Conservation (phyloP, 2,113 vertebrate genomes). For the Anser cygnoides region DNA sequence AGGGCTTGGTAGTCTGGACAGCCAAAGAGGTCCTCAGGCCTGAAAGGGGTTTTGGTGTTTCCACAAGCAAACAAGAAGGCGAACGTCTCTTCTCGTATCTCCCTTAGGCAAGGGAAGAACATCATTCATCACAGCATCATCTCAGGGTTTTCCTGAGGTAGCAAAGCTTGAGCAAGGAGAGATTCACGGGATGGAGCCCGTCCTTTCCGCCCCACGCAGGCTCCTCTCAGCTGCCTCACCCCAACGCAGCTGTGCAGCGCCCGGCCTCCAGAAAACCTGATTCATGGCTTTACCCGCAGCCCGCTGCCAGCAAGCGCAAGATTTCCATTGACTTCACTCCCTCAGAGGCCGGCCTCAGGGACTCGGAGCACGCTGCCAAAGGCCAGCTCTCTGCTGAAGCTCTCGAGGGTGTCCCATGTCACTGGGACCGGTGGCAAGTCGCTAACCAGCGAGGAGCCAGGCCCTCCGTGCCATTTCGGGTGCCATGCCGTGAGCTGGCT, state of each 20-base stretch:
- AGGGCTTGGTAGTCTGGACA: neutral
- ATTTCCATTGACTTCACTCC: conserved; percentile 51
- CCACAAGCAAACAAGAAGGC: neutral
- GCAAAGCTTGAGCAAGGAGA: neutral
- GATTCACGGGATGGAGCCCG: neutral
- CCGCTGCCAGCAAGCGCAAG: conserved; percentile 27
- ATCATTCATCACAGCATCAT: neutral
- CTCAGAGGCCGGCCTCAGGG: neutral
- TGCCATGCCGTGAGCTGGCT: neutral
- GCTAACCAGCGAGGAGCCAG: neutral
- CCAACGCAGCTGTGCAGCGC: conserved; percentile 15
- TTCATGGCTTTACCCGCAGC: conserved; percentile 32
- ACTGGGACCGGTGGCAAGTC: neutral
- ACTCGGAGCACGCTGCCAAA: conserved; percentile 22
- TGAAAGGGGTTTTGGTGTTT: neutral
- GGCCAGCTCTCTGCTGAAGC: neutral
- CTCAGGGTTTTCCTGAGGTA: neutral
- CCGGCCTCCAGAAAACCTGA: conserved; percentile 41
- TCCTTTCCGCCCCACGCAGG: neutral
- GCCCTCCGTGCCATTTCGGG: neutral
- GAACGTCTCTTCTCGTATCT: neutral
- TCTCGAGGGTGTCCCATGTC: conserved; percentile 25
- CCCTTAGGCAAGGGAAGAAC: neutral
- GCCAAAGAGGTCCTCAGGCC: neutral
- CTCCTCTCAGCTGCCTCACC: conserved; percentile 11